These are phyloP conservation scores for Propithecus perrieri DNA, from an alignment of 2,797 vertebrate genomes.

Conservation along the genomic window DNA sequence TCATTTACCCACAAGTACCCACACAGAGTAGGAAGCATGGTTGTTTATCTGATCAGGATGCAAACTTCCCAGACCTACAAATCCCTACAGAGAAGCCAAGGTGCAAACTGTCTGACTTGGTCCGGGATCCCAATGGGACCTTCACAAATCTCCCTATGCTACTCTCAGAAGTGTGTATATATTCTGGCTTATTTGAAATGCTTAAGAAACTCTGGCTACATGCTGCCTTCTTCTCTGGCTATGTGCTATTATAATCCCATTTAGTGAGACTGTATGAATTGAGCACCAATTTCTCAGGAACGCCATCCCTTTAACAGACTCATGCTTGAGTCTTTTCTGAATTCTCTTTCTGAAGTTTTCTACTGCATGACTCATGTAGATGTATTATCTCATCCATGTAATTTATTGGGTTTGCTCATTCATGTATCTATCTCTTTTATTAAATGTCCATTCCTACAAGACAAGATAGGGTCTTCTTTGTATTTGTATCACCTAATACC, in stretches of 20 bases:
- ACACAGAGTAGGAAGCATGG: neutral
- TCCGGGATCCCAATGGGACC: neutral
- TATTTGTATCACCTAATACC: neutral
- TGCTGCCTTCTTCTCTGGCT: neutral
- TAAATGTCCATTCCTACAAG: neutral
- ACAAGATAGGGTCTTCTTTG: neutral
- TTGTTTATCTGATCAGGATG: neutral
- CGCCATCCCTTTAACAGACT: neutral
- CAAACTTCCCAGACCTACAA: neutral
- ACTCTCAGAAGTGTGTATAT: neutral
- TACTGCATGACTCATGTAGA: neutral
- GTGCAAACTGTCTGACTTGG: neutral
- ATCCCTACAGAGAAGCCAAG: neutral
- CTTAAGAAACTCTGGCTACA: neutral
- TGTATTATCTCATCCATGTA: neutral
- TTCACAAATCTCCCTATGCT: neutral
- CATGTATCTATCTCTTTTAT: neutral
- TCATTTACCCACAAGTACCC: neutral
- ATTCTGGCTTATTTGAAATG: neutral
- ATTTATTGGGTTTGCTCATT: neutral
- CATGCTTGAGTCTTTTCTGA: neutral
- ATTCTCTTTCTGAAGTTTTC: neutral
- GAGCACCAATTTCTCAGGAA: neutral
- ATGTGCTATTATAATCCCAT: neutral
- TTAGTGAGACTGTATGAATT: neutral